These are phyloP conservation scores for Lampris megalopsis DNA, from an alignment of 2,113 vertebrate genomes.

Conservation along the genomic window DNA sequence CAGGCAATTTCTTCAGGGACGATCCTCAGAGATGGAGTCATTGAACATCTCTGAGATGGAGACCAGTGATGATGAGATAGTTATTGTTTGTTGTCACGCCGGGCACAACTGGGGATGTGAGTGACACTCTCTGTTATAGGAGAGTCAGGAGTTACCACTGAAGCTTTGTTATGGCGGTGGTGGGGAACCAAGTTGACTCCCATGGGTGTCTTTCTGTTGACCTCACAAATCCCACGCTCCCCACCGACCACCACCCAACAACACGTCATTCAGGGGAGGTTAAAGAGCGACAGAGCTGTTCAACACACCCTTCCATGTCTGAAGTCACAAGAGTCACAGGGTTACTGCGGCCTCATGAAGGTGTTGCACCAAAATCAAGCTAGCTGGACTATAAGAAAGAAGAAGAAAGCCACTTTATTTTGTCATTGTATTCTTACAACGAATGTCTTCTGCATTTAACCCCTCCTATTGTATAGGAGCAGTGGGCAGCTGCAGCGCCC, in stretches of 20 bases:
- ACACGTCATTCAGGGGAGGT: slow-evolving; percentile 32
- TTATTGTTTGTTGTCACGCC: slow-evolving; percentile 62
- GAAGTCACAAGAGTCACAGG: slow-evolving; percentile 30
- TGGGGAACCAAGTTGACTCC: slow-evolving; percentile 48
- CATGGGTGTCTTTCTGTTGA: slow-evolving; percentile 38
- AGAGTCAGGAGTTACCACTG: slow-evolving; percentile 44
- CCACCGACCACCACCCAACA: neutral
- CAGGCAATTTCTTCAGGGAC: slow-evolving; percentile 57
- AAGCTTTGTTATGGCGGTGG: slow-evolving; percentile 41
- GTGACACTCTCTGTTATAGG: slow-evolving; percentile 44
- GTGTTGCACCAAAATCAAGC: neutral
- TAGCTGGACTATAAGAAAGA: neutral
- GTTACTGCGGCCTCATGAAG: neutral
- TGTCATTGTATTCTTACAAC: neutral
- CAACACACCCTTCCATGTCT: slow-evolving; percentile 10
- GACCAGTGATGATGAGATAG: slow-evolving; percentile 44
- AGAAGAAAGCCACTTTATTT: neutral
- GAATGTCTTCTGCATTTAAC: too few species aligned
- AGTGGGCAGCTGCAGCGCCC: too few species aligned
- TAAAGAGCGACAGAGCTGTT: slow-evolving; percentile 16
- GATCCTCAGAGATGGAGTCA: slow-evolving; percentile 57
- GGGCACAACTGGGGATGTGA: slow-evolving; percentile 50
- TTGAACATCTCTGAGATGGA: slow-evolving; percentile 45
- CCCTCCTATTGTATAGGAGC: too few species aligned
- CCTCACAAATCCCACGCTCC: neutral